A percentile compares a stretch with the other conserved stretches of the same genome.
These are phyloP conservation scores for Odiellus spinosus DNA, from an alignment of 2,888 invertebrate species.

Conservation along the genomic window DNA sequence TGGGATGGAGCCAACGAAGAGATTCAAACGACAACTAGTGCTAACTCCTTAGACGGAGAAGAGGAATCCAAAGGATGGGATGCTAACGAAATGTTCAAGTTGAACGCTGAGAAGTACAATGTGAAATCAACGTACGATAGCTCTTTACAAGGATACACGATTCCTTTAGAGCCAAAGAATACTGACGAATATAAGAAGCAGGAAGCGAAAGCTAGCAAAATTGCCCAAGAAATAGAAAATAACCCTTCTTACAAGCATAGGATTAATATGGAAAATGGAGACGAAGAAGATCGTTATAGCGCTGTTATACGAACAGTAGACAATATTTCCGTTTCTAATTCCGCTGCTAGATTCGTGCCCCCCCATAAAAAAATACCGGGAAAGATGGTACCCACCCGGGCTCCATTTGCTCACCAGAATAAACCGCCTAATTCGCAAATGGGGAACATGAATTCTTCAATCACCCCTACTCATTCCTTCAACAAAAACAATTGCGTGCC, in stretches of 20 bases:
- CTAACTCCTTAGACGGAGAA: constrained; percentile 9
- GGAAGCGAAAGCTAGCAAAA: constrained; percentile 69
- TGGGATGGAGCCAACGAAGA: constrained; percentile 46
- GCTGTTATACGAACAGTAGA: constrained; percentile 45
- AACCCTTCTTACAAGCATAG: constrained; percentile 64
- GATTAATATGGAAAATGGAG: constrained; percentile 50
- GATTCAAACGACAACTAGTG: constrained; percentile 4
- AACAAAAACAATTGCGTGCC: no score
- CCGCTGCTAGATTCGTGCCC: no score
- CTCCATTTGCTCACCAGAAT: no score
- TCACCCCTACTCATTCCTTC: no score
- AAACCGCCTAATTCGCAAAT: no score
- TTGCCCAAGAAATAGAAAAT: constrained; percentile 84
- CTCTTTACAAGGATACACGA: constrained; percentile 77
- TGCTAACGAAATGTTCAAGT: constrained; percentile 87
- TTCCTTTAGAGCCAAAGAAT: constrained; percentile 66
- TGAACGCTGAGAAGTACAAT: constrained; percentile 79
- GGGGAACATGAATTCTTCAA: no score
- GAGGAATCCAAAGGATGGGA: constrained; percentile 69
- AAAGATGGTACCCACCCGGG: no score
- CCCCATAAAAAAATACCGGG: no score
- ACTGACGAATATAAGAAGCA: constrained; percentile 70
- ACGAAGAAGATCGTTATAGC: constrained; percentile 65
- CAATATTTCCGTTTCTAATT: not conserved
- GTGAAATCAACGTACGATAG: constrained; percentile 85